Evolutionary conservation across 1,140 invertebrate genomes (phyloP).

Genomic region (Drosophila kohkoa): DNA sequence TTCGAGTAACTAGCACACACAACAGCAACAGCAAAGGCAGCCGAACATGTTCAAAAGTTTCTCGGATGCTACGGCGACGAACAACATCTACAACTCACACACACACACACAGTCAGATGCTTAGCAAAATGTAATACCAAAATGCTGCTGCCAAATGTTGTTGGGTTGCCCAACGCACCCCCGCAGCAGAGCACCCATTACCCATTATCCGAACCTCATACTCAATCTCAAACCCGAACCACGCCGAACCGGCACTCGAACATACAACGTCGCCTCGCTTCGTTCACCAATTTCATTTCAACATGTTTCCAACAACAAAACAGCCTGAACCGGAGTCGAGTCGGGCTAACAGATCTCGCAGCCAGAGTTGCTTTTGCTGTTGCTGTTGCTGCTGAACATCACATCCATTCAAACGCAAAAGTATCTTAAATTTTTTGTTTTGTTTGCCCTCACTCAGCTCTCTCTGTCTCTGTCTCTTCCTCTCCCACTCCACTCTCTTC

Average conservation of each 20-base stretch:
- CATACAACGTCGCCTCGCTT: conserved; percentile 38
- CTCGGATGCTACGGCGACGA: conserved; percentile 67
- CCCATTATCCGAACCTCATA: conserved; percentile 51
- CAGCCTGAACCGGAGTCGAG: conserved; percentile 47
- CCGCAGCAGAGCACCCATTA: conserved; percentile 35
- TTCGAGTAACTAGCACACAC: conserved; percentile 74
- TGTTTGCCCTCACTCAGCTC: neutral
- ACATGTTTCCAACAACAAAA: conserved; percentile 64
- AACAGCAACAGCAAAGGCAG: conserved; percentile 52
- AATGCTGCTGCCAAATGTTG: conserved; percentile 78
- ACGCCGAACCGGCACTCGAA: conserved; percentile 61
- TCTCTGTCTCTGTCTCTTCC: conserved; percentile 8
- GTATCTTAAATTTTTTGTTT: conserved; percentile 77
- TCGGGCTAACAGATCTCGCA: conserved; percentile 68
- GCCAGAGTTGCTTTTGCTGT: conserved; percentile 32
- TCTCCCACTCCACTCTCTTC: conserved; percentile 4
- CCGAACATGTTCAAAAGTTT: conserved; percentile 80
- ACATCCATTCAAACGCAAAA: conserved; percentile 71
- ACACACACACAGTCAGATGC: conserved; percentile 44
- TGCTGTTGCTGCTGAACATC: conserved; percentile 1
- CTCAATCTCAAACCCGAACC: conserved; percentile 1
- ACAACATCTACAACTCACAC: conserved; percentile 44
- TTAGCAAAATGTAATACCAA: conserved; percentile 61
- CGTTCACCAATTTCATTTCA: conserved; percentile 79
- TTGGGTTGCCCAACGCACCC: conserved; percentile 39